Conservation (phyloP, 2,888 invertebrate species). For the Spodoptera picta region DNA sequence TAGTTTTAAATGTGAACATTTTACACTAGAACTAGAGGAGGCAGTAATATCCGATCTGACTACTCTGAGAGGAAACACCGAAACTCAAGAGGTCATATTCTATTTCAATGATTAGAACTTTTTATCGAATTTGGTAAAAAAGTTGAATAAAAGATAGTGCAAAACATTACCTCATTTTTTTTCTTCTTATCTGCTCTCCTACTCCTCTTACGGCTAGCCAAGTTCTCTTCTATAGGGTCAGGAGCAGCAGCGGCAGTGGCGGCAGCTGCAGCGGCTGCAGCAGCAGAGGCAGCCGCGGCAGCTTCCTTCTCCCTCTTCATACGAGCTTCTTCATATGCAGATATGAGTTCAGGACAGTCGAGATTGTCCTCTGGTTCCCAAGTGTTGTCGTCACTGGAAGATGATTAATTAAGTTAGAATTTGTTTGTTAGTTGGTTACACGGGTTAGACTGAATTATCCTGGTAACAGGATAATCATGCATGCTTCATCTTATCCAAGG, state of each 20-base stretch:
- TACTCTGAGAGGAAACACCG: no score
- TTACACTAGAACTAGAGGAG: no score
- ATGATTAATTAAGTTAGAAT: no score
- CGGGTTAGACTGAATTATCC: no score
- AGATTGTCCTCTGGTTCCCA: conserved; percentile 95
- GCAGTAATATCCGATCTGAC: no score
- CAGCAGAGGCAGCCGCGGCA: conserved; percentile 46
- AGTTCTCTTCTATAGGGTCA: conserved; percentile 69
- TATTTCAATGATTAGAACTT: no score
- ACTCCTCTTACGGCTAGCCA: conserved; percentile 70
- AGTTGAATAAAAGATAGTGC: background rate
- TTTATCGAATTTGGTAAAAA: no score
- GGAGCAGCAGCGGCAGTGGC: conserved; percentile 37
- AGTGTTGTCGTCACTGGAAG: conserved; percentile 92
- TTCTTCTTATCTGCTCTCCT: conserved; percentile 76
- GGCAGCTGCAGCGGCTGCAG: conserved; percentile 37
- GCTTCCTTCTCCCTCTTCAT: conserved; percentile 78
- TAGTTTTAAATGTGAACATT: no score
- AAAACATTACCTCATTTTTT: conserved; percentile 62
- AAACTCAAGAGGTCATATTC: no score
- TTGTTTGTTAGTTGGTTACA: no score
- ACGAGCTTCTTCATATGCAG: conserved; percentile 91
- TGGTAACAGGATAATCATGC: no score
- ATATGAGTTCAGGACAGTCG: conserved; percentile 92
- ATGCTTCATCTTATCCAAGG: no score